Base-by-base conservation (phyloP, 2,113 vertebrate species). In the Crotalus viridis region DNA sequence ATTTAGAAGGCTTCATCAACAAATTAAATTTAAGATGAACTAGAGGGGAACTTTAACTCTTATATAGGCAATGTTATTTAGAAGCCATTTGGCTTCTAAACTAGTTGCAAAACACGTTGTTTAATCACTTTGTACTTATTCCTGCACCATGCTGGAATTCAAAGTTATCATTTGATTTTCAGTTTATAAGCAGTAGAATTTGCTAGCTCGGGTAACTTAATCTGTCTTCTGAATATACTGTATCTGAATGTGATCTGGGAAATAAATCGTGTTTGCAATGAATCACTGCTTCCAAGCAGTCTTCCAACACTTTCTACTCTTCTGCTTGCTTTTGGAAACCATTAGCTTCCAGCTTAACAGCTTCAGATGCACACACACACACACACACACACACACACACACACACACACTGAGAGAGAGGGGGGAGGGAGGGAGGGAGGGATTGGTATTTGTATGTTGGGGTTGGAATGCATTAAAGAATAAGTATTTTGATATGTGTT, bases 21-120 rank as follows among this genome's bases (percentile, higher is more conserved):
- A 56, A 86, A 87, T 95, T 93, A 89, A 90, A 61, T 26, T 12
- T 48, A 56, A 87, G 54, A 6, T 3, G 56, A 88, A n/a, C 24
- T 88, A 93, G 1, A 81, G 19, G 56, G 5, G 28, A 28, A 57
- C 24, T 24, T 48, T 13, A 86, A 55, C 55, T 8, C 56, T 19
- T 13, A 54, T 22, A 43, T 9, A 26, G n/a, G 7, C n/a, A 26
- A 5, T 26, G 10, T 26, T 51, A 17, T 74, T 92, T 10, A 87
- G 91, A 92, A 22, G 81, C 87, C 59, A 1, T 0, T 0, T 2
- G 0, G 1, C 10, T 88, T 33, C 10, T 85, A 87, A 94, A 91
- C 2, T 19, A 74, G 2, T 81, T 81, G 19, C 69, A 81, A 81
- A 81, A 19, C n/a, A 19, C 19, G 5, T 81, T 81, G 2, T 19